Evolutionary conservation across 2,797 vertebrate genomes (phyloP), one percentile per base, ranked within the genome.

Genomic region (Taenioides sp.): DNA sequence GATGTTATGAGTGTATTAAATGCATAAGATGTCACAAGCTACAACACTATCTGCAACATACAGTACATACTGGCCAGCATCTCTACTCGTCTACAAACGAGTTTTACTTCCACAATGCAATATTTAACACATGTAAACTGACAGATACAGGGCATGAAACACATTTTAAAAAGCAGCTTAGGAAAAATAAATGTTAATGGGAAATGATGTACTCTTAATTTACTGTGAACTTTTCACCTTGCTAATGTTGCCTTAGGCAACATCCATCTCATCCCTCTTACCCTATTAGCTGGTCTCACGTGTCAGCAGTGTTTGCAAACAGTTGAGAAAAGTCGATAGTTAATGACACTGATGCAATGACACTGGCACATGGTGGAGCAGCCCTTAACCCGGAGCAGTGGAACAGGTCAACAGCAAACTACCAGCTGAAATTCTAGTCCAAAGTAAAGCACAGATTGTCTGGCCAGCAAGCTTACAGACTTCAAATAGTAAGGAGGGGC

Each of bases 271-370:
- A 77, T 71, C 37, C 58, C 64, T 70, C 65, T 25, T n/a, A 71
- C 72, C 60, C 69, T 59, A 67, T 80, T 63, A 86, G 61, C 77
- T 70, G 67, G 72, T 72, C 79, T 83, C 84, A 82, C 65, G 18
- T 84, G 80, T 86, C 72, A 75, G 61, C 66, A 76, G 73, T 91
- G 89, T 93, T 92, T 92, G 84, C 85, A 92, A 91, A 92, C 86
- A 87, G 76, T 76, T 83, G 79, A 85, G 73, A 74, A 67, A 83
- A 85, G 75, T 82, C 80, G 72, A 86, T 87, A 71, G 73, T 78
- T 82, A 64, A 76, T 73, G 71, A 78, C 67, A 85, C 72, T 75
- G 77, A 77, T 79, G 67, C 59, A 67, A 77, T 69, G 64, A 66
- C 0, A 28, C 76, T 52, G 18, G 49, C 65, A 66, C 65, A 52